Evolutionary conservation across 1,140 invertebrate genomes (phyloP).

Genomic region (Metaphire vulgaris): DNA sequence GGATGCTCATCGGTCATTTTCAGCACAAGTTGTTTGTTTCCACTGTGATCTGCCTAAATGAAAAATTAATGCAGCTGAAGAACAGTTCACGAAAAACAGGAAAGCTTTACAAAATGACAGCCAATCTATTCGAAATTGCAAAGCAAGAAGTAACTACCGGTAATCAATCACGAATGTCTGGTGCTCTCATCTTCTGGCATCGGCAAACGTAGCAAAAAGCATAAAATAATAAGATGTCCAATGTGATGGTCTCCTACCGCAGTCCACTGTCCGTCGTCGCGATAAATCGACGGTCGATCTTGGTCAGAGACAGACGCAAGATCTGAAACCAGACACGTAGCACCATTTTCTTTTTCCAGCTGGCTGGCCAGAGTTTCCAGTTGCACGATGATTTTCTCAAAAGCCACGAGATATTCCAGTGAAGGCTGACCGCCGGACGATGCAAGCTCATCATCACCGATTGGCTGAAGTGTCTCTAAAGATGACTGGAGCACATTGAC

Average conservation of each 20-base stretch:
- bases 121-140: too few relatives aligned
- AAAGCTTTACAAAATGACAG: too few relatives aligned
- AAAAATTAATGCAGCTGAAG: too few relatives aligned
- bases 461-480: too few relatives aligned
- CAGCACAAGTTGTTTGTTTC: not conserved
- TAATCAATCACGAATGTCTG: too few relatives aligned
- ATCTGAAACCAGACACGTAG: not conserved
- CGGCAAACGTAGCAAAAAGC: not conserved
- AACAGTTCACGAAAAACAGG: too few relatives aligned
- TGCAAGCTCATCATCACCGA: not conserved
- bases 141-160: too few relatives aligned
- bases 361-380: not conserved
- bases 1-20: not conserved
- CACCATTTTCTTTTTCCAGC: not conserved
- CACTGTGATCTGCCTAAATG: not conserved
- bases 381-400: not conserved
- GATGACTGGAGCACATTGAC: too few relatives aligned
- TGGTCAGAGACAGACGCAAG: not conserved
- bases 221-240: not conserved
- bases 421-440: not conserved
- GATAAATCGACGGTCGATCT: not conserved
- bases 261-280: not conserved
- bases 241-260: not conserved
- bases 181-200: too few relatives aligned
- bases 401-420: not conserved